Evolutionary conservation across 2,113 vertebrate genomes (phyloP).

Genomic region (Morphnarchus princeps): DNA sequence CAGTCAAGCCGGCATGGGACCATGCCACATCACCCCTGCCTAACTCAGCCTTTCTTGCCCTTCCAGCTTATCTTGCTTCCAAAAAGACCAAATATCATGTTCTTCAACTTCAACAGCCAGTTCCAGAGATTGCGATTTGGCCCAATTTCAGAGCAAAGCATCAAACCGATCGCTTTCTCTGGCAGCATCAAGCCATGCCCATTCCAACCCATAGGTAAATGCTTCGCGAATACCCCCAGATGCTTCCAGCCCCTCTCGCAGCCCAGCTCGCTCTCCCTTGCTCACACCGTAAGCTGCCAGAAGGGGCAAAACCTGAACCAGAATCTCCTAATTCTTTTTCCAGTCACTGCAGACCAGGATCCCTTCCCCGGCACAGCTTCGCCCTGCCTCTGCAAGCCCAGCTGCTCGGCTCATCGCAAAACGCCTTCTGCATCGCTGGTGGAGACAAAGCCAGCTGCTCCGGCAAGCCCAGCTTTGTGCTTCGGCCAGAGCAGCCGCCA

Average conservation of each 20-base stretch:
- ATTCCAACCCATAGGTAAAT: fast-evolving
- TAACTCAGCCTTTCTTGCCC: neutral
- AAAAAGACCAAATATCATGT: neutral
- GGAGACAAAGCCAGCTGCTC: neutral
- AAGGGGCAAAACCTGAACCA: neutral
- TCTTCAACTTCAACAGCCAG: neutral
- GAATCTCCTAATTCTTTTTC: neutral
- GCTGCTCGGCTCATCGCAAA: neutral
- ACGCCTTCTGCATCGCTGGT: neutral
- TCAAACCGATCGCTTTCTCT: neutral
- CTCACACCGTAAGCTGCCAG: neutral
- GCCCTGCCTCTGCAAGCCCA: neutral
- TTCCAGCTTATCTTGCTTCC: neutral
- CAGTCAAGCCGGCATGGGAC: neutral
- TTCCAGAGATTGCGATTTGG: neutral
- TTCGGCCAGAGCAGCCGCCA: fast-evolving
- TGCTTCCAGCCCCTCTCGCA: neutral
- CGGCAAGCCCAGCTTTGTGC: neutral
- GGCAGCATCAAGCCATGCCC: neutral
- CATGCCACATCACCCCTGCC: fast-evolving
- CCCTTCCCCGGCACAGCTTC: fast-evolving
- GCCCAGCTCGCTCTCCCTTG: neutral
- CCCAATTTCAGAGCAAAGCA: neutral
- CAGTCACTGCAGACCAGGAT: neutral
- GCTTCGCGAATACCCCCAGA: neutral